Evolutionary conservation across 2,797 vertebrate species (phyloP).

Genomic region (Rhincodon typus): DNA sequence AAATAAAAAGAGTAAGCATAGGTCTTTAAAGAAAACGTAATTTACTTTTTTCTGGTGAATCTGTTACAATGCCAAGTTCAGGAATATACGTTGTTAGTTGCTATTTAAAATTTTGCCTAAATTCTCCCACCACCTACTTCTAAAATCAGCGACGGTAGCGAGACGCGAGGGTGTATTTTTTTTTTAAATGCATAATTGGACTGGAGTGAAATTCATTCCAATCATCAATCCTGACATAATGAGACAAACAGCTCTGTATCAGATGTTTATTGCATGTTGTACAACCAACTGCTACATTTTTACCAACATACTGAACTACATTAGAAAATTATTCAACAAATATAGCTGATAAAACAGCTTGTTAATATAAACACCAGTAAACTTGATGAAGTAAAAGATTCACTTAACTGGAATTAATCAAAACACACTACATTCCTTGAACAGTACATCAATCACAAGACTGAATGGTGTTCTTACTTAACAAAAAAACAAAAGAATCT

Average conservation of each 20-base stretch:
- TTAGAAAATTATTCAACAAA: constrained; percentile 5
- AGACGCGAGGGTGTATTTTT: too few relatives aligned
- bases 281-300: constrained; percentile 26
- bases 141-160: too few relatives aligned
- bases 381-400: not conserved
- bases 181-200: not conserved
- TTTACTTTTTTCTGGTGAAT: not conserved
- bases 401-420: constrained; percentile 30
- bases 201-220: not conserved
- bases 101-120: not conserved
- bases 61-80: not conserved
- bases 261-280: constrained; percentile 22
- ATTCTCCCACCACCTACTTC: not conserved
- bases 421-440: constrained; percentile 23
- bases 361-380: not conserved
- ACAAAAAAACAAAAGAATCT: not conserved
- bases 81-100: not conserved
- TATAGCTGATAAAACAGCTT: not conserved
- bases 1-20: not conserved
- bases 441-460: constrained; percentile 24
- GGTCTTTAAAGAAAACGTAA: not conserved
- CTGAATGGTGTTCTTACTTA: not conserved
- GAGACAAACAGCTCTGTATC: not conserved
- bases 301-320: constrained; percentile 27
- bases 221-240: not conserved